Evolutionary conservation across 64 coral and sea anemone genomes (phyloP).

Genomic region (Pocillopora damicornis): DNA sequence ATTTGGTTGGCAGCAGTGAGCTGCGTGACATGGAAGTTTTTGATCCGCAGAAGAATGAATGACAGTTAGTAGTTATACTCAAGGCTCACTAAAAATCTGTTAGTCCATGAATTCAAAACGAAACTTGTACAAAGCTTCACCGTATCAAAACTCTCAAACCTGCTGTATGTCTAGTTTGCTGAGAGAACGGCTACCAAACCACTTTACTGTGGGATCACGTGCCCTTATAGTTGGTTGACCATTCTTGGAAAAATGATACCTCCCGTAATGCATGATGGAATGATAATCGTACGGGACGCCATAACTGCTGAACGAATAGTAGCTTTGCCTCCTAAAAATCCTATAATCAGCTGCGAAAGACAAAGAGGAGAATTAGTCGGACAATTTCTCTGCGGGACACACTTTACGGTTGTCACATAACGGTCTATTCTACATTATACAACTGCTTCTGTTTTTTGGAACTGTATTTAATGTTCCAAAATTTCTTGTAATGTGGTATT

Average conservation of each 20-base stretch:
- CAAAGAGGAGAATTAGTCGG: not conserved
- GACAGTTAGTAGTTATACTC: too few species aligned
- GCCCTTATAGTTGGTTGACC: conserved; percentile 6
- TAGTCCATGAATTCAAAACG: too few species aligned
- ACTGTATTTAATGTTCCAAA: too few species aligned
- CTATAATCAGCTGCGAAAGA: conserved; percentile 10
- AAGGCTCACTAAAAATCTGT: too few species aligned
- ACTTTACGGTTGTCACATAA: too few species aligned
- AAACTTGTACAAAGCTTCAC: too few species aligned
- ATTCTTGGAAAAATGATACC: conserved; percentile 24
- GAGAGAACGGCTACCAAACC: not conserved
- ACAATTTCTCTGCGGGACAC: not conserved
- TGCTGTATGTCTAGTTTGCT: conserved; percentile 15
- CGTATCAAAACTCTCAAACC: not conserved
- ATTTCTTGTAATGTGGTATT: too few species aligned
- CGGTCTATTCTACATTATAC: too few species aligned
- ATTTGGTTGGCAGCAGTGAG: too few species aligned
- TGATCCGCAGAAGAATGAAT: too few species aligned
- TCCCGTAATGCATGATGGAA: conserved; percentile 23
- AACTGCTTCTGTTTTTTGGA: too few species aligned
- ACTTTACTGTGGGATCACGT: conserved; percentile 6
- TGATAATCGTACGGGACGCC: conserved; percentile 19
- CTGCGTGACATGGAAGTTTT: too few species aligned
- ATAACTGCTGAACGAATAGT: conserved; percentile 6
- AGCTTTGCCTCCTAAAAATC: not conserved